These are phyloP conservation scores for Magallana nippona DNA, from an alignment of 2,888 invertebrate species.

Conservation along the genomic window DNA sequence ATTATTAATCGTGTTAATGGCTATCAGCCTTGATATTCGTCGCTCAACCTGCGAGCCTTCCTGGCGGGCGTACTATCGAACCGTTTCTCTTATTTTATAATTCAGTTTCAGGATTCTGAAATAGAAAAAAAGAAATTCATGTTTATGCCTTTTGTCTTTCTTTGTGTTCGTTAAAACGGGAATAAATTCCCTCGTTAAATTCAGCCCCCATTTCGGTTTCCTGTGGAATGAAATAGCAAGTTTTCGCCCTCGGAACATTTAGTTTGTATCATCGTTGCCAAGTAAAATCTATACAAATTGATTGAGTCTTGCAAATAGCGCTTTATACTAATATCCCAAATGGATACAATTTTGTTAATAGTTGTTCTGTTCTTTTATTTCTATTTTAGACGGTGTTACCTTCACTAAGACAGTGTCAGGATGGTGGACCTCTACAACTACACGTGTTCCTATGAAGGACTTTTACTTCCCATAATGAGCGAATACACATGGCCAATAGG, in stretches of 20 bases:
- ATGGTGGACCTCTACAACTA: conserved; percentile 59
- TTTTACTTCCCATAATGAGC: conserved; percentile 81
- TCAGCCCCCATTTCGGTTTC: conserved; percentile 2
- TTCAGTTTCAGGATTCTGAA: not conserved
- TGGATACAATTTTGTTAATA: not conserved
- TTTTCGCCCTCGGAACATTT: not conserved
- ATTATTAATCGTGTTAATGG: conserved; percentile 4
- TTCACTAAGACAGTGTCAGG: conserved; percentile 32
- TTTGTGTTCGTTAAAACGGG: not conserved
- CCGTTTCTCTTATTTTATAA: not conserved
- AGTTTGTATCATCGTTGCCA: conserved; percentile 10
- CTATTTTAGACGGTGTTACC: not conserved
- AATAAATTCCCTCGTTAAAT: not conserved
- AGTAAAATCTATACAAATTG: conserved; percentile 21
- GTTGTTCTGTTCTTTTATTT: not conserved
- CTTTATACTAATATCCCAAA: not conserved
- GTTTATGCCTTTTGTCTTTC: not conserved
- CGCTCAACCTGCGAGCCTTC: not conserved
- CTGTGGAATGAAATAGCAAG: conserved; percentile 18
- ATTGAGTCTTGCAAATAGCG: not conserved
- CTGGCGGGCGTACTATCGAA: not conserved
- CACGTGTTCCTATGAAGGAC: conserved; percentile 74
- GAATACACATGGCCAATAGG: conserved; percentile 81
- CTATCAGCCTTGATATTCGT: not conserved
- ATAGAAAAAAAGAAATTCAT: not conserved